Percentiles rank a stretch among this genome's conserved stretches.
Evolutionary conservation across 2,888 invertebrate species (phyloP).

Genomic region (Platypus cylindrus): DNA sequence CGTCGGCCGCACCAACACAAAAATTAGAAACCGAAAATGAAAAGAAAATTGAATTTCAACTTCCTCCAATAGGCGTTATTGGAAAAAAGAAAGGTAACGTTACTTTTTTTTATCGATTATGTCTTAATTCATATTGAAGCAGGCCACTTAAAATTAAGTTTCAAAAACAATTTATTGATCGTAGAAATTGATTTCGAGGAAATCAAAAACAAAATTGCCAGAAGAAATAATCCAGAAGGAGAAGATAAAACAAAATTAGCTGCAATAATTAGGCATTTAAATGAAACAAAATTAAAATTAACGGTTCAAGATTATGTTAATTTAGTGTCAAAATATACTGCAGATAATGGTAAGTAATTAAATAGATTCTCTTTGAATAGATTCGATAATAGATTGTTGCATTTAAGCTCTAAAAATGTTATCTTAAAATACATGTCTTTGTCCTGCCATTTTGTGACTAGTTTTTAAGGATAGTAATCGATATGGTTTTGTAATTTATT

Average conservation of each 20-base stretch:
- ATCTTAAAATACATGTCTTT: too few species aligned
- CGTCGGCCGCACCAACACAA: too few species aligned
- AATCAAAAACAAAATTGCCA: constrained; percentile 24
- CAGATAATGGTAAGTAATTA: constrained; percentile 28
- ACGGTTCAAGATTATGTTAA: constrained; percentile 31
- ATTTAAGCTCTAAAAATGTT: too few species aligned
- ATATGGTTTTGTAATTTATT: too few species aligned
- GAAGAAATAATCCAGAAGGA: constrained; percentile 27
- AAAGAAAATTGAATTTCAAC: constrained; percentile 16
- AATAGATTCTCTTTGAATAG: background rate
- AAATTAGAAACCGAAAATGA: constrained; percentile 5
- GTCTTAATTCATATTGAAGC: background rate
- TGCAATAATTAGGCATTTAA: constrained; percentile 22
- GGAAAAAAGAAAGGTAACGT: constrained; percentile 13
- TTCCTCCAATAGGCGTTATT: constrained; percentile 21
- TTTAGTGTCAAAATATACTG: constrained; percentile 29
- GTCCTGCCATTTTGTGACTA: too few species aligned
- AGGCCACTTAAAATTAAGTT: too few species aligned
- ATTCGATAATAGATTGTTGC: too few species aligned
- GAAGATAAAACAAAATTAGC: constrained; percentile 28
- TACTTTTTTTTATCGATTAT: background rate
- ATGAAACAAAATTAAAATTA: constrained; percentile 19
- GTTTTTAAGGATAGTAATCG: too few species aligned
- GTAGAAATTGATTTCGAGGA: constrained; percentile 21
- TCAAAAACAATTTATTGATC: background rate